Percentiles rank a stretch among this genome's conserved stretches.
phyloP scores from a whole-genome alignment of 2,797 vertebrate species.

The Phrynocephalus guinanensis region DNA sequence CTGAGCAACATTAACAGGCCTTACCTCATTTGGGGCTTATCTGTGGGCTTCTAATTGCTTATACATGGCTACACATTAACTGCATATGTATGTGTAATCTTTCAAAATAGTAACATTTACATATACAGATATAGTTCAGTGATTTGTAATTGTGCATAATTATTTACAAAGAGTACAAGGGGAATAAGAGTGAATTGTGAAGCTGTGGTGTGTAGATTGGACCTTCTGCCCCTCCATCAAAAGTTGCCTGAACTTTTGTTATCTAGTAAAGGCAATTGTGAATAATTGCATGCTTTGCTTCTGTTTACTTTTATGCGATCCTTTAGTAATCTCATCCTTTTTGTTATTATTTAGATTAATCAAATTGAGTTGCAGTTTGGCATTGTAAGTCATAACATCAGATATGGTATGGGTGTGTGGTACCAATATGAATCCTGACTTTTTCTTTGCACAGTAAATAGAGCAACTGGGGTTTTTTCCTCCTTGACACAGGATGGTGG shows the following conservation, averaged over 20 bases:
- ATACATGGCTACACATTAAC: neutral
- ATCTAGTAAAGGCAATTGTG: neutral
- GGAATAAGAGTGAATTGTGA: neutral
- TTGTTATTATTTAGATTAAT: neutral
- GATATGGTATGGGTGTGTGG: too few species aligned
- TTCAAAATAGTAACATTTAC: slow-evolving; percentile 7
- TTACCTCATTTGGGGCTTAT: fast-evolving
- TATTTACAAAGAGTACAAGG: neutral
- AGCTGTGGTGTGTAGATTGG: neutral
- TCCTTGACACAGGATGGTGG: too few species aligned
- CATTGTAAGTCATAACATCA: neutral
- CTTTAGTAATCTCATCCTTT: neutral
- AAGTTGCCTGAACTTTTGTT: neutral
- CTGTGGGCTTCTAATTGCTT: neutral
- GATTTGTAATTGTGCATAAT: neutral
- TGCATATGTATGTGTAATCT: fast-evolving
- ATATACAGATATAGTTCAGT: neutral
- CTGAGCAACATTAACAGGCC: fast-evolving
- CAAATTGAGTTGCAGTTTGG: neutral
- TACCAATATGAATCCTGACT: too few species aligned
- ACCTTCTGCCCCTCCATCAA: neutral
- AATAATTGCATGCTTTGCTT: neutral
- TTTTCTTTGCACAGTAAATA: too few species aligned
- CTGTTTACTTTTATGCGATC: neutral
- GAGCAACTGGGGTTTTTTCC: too few species aligned